Base-by-base conservation (phyloP, 2,113 vertebrate genomes). In the Hipposideros armiger region DNA sequence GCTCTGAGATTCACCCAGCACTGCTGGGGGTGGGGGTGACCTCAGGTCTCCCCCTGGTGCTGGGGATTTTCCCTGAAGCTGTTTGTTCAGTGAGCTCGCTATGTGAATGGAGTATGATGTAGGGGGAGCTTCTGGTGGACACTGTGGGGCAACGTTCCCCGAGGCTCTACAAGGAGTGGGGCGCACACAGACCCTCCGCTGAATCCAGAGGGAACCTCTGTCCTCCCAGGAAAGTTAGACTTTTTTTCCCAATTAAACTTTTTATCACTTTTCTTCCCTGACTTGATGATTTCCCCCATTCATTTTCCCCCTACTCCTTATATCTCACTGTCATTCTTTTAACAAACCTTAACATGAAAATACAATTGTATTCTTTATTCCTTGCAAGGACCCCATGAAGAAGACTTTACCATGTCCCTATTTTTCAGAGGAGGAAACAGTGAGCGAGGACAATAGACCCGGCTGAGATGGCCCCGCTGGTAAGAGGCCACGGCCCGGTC, bases 311-410 rank as follows among this genome's bases (percentile, higher is more conserved):
- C 16, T 24, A n/a, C 36, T 76, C 45, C 74, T 60, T 58, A 3
- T 26, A 42, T 67, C 58, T 89, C 52, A 16, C 36, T 80, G 47
- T 67, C 66, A 87, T 74, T 92, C 91, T 94, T 91, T 56, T 60
- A 95, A 91, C 32, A 87, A 87, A 85, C 10, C 64, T 87, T 22
- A 90, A 54, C 47, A 80, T 93, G 92, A 84, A 94, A 67, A 90
- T n/a, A 11, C 2, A 30, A 15, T 77, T 70, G 19, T 88, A 20
- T 83, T 47, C 76, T 52, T 64, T 32, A 47, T 56, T 92, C 69
- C 54, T 17, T 50, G 45, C 45, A 19, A 87, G 64, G 36, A 11
- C 10, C 56, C 66, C 30, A 7, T 32, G 42, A 52, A 42, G 87
- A 77, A 58, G 47, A 28, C 24, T 40, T 87, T 30, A 67, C 64